Conservation (phyloP, 2,888 invertebrate species). For the Hirtodrosophila confusa region DNA sequence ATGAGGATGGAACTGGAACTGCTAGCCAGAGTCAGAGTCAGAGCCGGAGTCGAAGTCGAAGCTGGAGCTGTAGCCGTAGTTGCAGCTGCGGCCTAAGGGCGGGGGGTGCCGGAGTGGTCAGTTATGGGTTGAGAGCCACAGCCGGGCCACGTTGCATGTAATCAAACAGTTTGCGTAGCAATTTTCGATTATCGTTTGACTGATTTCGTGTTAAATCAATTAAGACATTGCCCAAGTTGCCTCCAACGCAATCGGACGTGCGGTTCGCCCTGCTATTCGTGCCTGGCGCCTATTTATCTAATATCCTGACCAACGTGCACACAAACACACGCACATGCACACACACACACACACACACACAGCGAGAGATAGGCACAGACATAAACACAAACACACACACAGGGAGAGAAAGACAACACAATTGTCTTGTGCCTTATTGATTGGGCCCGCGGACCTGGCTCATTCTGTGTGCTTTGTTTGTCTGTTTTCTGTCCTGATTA, state of each 20-base stretch:
- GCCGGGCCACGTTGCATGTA: conserved; percentile 70
- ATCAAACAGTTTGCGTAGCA: conserved; percentile 80
- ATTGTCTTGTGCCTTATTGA: conserved; percentile 65
- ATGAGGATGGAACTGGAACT: conserved; percentile 42
- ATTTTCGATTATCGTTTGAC: conserved; percentile 80
- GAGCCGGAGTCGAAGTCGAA: background rate
- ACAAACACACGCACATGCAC: conserved; percentile 17
- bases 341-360: conserved; percentile 9
- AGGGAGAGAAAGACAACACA: conserved; percentile 23
- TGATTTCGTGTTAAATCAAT: conserved; percentile 80
- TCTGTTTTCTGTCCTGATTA: conserved; percentile 51
- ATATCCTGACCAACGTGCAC: conserved; percentile 53
- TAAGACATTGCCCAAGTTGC: conserved; percentile 71
- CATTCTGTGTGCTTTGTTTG: conserved; percentile 11
- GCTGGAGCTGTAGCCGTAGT: conserved; percentile 8
- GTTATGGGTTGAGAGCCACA: too few relatives aligned
- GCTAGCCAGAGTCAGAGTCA: background rate
- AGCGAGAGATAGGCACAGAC: conserved; percentile 1
- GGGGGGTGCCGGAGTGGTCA: background rate
- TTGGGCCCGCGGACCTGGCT: conserved; percentile 34
- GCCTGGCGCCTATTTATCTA: conserved; percentile 71
- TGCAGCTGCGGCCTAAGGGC: conserved; percentile 9
- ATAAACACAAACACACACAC: conserved; percentile 1
- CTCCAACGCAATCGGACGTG: conserved; percentile 49
- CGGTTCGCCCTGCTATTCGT: conserved; percentile 55